These are phyloP conservation scores for Mnemiopsis leidyi DNA, from an alignment of 37 sponge, comb jelly and placozoan species.

Conservation along the genomic window DNA sequence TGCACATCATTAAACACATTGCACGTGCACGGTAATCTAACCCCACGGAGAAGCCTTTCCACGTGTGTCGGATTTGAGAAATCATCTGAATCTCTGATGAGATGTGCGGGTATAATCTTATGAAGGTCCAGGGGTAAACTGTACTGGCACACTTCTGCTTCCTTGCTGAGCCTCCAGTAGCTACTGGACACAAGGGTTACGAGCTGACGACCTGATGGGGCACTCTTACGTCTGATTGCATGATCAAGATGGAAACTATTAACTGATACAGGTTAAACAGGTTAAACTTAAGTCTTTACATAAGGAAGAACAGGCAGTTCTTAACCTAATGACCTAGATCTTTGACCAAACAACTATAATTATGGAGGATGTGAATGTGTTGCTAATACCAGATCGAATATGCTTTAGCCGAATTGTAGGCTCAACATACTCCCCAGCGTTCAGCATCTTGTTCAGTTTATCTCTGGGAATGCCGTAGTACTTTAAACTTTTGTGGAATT, in stretches of 20 bases:
- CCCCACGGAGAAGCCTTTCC: neutral
- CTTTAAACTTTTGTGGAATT: neutral
- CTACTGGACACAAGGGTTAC: neutral
- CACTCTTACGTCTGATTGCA: no score
- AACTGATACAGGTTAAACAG: no score
- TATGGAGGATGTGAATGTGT: no score
- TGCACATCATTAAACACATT: neutral
- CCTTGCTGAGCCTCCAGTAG: neutral
- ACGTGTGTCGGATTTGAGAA: neutral
- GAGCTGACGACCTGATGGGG: neutral
- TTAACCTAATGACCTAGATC: no score
- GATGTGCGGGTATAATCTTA: neutral
- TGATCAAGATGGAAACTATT: no score
- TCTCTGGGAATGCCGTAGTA: neutral
- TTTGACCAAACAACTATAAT: no score
- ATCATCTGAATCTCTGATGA: neutral
- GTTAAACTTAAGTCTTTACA: no score
- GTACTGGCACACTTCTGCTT: neutral
- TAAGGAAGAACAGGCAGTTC: no score
- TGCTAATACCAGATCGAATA: neutral
- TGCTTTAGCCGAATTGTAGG: neutral
- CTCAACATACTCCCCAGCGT: conserved; percentile 7
- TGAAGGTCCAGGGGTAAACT: neutral
- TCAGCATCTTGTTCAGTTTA: neutral
- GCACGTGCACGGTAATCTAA: neutral